Conservation (phyloP, 2,797 vertebrate genomes). For the Stomatorhinus walkeri region DNA sequence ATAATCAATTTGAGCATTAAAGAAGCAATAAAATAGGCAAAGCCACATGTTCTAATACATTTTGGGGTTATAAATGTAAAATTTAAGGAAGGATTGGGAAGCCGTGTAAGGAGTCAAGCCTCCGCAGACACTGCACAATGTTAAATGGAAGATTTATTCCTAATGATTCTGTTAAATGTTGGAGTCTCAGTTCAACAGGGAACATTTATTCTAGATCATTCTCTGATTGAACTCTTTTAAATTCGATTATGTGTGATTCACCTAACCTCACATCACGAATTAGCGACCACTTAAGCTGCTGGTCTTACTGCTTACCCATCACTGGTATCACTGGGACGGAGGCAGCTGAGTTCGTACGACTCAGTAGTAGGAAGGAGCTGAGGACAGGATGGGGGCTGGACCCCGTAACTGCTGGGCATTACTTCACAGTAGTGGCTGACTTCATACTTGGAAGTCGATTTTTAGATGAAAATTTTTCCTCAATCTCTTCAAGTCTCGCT, state of each 20-base stretch:
- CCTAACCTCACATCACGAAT: neutral
- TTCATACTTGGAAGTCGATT: constrained; percentile 42
- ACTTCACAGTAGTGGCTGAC: constrained; percentile 39
- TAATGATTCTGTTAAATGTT: constrained; percentile 43
- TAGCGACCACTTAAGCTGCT: neutral
- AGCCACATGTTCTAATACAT: neutral
- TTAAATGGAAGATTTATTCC: constrained; percentile 44
- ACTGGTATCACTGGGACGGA: neutral
- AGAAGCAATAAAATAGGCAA: neutral
- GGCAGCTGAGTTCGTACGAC: constrained; percentile 34
- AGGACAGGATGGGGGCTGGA: constrained; percentile 31
- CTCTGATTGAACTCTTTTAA: constrained; percentile 26
- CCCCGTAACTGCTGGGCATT: constrained; percentile 32
- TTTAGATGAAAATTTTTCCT: constrained; percentile 37
- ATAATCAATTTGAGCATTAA: neutral
- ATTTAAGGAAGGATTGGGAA: constrained; percentile 20
- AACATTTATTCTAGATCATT: constrained; percentile 32
- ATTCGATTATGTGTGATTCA: constrained; percentile 20
- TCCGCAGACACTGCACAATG: constrained; percentile 32
- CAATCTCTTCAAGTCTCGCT: constrained; percentile 35
- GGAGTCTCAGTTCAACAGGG: constrained; percentile 21
- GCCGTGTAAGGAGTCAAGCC: constrained; percentile 34
- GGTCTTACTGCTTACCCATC: neutral
- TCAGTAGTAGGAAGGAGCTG: constrained; percentile 29
- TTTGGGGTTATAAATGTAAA: constrained; percentile 17